These are phyloP conservation scores for Dipus sagitta DNA, from an alignment of 2,797 vertebrate genomes.

Conservation along the genomic window DNA sequence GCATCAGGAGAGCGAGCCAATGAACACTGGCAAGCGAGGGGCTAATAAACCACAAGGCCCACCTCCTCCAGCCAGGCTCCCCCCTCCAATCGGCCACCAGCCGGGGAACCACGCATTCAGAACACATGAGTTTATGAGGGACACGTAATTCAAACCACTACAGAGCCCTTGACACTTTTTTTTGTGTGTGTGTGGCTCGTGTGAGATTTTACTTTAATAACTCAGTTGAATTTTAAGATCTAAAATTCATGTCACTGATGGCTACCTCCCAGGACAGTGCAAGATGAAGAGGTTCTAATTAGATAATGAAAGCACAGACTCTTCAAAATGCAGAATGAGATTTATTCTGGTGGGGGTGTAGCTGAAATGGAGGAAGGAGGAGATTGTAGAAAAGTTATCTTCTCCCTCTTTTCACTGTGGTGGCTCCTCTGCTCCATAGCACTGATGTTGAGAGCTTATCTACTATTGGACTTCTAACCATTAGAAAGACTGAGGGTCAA, in stretches of 20 bases:
- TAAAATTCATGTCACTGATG: not conserved
- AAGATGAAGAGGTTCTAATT: not conserved
- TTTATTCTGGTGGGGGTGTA: not conserved
- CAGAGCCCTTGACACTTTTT: not conserved
- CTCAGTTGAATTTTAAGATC: slow-evolving; percentile 1
- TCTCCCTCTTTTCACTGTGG: not conserved
- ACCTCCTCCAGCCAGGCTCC: too few species aligned
- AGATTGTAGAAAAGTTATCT: not conserved
- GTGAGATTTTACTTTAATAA: not conserved
- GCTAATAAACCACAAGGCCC: too few species aligned
- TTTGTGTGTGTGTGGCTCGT: not conserved
- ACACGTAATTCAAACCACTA: too few species aligned
- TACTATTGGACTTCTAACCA: not conserved
- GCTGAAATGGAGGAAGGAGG: not conserved
- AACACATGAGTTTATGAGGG: too few species aligned
- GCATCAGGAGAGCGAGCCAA: too few species aligned
- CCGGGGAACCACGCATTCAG: too few species aligned
- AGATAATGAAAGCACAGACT: not conserved
- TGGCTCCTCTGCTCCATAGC: not conserved
- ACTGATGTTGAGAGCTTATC: not conserved
- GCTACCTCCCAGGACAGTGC: not conserved
- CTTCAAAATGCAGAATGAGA: not conserved
- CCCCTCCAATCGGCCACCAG: too few species aligned
- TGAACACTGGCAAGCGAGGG: too few species aligned
- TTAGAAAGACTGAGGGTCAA: not conserved